These are phyloP conservation scores for Acronicta aceris DNA, from an alignment of 2,888 invertebrate species.

Conservation along the genomic window DNA sequence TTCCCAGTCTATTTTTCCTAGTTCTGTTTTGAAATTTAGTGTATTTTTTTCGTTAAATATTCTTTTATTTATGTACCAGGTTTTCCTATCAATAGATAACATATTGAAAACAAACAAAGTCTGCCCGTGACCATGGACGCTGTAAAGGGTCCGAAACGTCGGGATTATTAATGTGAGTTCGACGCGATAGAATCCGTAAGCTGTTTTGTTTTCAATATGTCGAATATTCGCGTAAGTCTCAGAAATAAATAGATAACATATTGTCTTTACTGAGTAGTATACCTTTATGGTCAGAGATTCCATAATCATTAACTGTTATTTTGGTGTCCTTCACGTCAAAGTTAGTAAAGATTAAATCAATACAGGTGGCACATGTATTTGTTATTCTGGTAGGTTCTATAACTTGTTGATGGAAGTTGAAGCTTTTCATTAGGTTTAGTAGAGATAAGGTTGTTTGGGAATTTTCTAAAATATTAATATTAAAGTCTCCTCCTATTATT, in stretches of 20 bases:
- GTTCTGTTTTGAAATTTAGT: slow-evolving; percentile 3
- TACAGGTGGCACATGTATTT: slow-evolving; percentile 2
- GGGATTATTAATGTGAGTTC: too few species aligned
- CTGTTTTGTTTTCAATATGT: too few species aligned
- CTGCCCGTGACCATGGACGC: too few species aligned
- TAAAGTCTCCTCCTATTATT: slow-evolving; percentile 11
- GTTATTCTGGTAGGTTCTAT: slow-evolving; percentile 10
- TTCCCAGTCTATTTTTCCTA: slow-evolving; percentile 7
- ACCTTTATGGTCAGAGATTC: slow-evolving; percentile 7
- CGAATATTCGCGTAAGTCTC: too few species aligned
- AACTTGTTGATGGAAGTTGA: slow-evolving; percentile 7
- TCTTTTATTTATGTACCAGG: not conserved
- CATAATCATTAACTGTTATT: slow-evolving; percentile 1
- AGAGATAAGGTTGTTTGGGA: not conserved
- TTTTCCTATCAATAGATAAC: slow-evolving; percentile 3
- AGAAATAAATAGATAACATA: not conserved
- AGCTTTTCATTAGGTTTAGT: slow-evolving; percentile 4
- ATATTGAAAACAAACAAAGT: too few species aligned
- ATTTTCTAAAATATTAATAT: slow-evolving; percentile 8
- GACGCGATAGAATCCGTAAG: too few species aligned
- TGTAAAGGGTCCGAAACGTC: too few species aligned
- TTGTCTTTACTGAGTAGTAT: not conserved
- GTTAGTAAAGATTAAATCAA: slow-evolving; percentile 12
- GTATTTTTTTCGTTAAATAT: not conserved
- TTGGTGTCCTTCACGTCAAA: not conserved